phyloP scores from a whole-genome alignment of 2,888 invertebrate species.

The Bedellia somnulentella region DNA sequence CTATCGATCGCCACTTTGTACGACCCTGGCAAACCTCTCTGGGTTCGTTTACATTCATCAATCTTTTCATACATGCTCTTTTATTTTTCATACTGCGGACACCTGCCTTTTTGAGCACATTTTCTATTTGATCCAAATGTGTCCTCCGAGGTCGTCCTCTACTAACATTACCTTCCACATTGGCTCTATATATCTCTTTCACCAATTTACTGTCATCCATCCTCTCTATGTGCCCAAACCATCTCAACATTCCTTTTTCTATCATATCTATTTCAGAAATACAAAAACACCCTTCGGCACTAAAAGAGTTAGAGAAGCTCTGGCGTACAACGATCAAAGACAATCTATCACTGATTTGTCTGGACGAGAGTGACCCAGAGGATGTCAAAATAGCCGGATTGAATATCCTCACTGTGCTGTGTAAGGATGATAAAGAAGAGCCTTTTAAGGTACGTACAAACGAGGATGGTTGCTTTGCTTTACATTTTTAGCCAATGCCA shows the following conservation, averaged over 20 bases:
- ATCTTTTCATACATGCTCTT: too few species aligned
- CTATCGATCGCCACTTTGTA: too few species aligned
- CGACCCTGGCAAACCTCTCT: too few species aligned
- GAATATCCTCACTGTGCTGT: slow-evolving; percentile 36
- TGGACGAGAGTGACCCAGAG: slow-evolving; percentile 24
- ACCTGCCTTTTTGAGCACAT: too few species aligned
- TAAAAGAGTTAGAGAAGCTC: slow-evolving; percentile 21
- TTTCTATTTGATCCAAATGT: too few species aligned
- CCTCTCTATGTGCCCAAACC: background rate
- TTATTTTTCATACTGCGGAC: too few species aligned
- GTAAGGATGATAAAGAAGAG: slow-evolving; percentile 33
- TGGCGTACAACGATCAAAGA: slow-evolving; percentile 35
- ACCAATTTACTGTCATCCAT: background rate
- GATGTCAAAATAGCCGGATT: slow-evolving; percentile 28
- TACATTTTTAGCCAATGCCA: too few species aligned
- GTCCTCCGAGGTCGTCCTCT: too few species aligned
- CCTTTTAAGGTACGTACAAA: slow-evolving; percentile 25
- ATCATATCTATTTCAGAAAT: slow-evolving; percentile 1
- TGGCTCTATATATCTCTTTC: too few species aligned
- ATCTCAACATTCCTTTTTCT: background rate
- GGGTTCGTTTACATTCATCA: too few species aligned
- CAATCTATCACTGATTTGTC: slow-evolving; percentile 34
- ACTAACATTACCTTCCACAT: too few species aligned
- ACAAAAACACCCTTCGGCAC: slow-evolving; percentile 5
- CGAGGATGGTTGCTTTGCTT: background rate